Percentiles rank a stretch among this genome's conserved stretches.
phyloP scores from a whole-genome alignment of 2,113 vertebrate genomes.

The Calyptommatus sinebrachiatus region DNA sequence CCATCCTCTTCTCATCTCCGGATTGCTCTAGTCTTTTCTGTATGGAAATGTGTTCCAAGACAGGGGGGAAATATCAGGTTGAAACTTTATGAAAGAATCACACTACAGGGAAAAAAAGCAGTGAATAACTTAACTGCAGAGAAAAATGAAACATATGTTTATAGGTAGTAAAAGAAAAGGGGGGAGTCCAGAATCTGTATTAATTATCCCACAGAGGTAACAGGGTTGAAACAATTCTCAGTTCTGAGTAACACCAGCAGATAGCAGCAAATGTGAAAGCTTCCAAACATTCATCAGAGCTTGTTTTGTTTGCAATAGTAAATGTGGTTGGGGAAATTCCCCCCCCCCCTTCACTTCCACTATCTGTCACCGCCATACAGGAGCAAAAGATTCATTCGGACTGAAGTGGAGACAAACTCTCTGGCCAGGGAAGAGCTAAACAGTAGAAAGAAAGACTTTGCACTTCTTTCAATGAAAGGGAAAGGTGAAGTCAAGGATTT shows the following conservation, averaged over 20 bases:
- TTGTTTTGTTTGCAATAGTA: constrained; percentile 18
- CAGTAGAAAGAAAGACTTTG: too few relatives aligned
- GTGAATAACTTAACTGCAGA: constrained; percentile 46
- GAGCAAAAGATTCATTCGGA: not conserved
- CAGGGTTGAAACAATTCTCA: constrained; percentile 53
- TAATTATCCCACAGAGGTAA: constrained; percentile 63
- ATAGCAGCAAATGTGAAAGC: constrained; percentile 48
- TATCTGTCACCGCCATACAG: not conserved
- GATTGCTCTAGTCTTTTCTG: constrained; percentile 46
- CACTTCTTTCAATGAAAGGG: fast-evolving
- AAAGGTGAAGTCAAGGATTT: not conserved
- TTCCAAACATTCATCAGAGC: not conserved
- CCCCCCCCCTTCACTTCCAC: not conserved
- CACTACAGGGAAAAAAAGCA: constrained; percentile 51
- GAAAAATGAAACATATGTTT: constrained; percentile 57
- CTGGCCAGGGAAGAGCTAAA: not conserved
- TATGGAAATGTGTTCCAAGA: constrained; percentile 53
- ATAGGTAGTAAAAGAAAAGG: constrained; percentile 43
- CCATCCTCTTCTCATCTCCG: constrained; percentile 43
- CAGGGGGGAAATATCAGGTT: constrained; percentile 59
- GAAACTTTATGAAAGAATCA: constrained; percentile 67
- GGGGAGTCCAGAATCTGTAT: constrained; percentile 62
- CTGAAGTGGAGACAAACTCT: not conserved
- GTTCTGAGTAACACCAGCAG: constrained; percentile 54
- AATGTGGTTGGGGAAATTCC: not conserved